A percentile compares a stretch with the other conserved stretches of the same genome.
Evolutionary conservation across 2,113 vertebrate genomes (phyloP).

Genomic region (Tetraodon nigroviridis): DNA sequence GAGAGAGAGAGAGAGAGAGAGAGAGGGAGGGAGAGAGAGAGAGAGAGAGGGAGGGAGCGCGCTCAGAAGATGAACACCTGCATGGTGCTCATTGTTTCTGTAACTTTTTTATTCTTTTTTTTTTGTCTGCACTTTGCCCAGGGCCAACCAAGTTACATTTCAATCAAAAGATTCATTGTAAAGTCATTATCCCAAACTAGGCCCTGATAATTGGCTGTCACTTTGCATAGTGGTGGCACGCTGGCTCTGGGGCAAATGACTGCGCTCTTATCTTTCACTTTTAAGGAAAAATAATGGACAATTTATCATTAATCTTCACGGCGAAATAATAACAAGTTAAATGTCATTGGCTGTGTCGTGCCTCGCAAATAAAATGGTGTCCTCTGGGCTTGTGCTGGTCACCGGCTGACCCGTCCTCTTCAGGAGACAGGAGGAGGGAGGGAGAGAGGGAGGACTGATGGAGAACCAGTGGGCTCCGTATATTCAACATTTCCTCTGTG

Average conservation of each 20-base stretch:
- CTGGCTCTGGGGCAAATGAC: slow-evolving; percentile 82
- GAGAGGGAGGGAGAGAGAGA: slow-evolving; percentile 1
- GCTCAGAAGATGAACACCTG: slow-evolving; percentile 30
- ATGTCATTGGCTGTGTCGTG: slow-evolving; percentile 71
- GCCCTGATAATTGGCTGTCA: slow-evolving; percentile 79
- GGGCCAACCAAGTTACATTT: slow-evolving; percentile 81
- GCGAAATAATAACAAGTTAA: slow-evolving; percentile 81
- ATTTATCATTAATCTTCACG: slow-evolving; percentile 90
- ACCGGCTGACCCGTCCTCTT: slow-evolving; percentile 54
- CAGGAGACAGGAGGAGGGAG: neutral
- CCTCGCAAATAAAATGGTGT: slow-evolving; percentile 65
- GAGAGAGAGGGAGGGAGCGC: slow-evolving; percentile 35
- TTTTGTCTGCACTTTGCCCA: slow-evolving; percentile 72
- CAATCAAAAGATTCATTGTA: slow-evolving; percentile 81
- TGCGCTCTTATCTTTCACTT: slow-evolving; percentile 84
- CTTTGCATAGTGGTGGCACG: slow-evolving; percentile 86
- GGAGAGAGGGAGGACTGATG: too few relatives aligned
- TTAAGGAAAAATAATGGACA: slow-evolving; percentile 81
- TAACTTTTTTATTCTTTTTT: slow-evolving; percentile 69
- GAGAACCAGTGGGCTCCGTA: too few relatives aligned
- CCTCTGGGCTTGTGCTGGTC: slow-evolving; percentile 54
- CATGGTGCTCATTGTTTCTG: slow-evolving; percentile 82
- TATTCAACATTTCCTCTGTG: too few relatives aligned
- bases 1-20: slow-evolving; percentile 47
- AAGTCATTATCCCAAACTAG: slow-evolving; percentile 79